These are phyloP conservation scores for Penaeus chinensis DNA, from an alignment of 1,140 invertebrate genomes.

Conservation along the genomic window DNA sequence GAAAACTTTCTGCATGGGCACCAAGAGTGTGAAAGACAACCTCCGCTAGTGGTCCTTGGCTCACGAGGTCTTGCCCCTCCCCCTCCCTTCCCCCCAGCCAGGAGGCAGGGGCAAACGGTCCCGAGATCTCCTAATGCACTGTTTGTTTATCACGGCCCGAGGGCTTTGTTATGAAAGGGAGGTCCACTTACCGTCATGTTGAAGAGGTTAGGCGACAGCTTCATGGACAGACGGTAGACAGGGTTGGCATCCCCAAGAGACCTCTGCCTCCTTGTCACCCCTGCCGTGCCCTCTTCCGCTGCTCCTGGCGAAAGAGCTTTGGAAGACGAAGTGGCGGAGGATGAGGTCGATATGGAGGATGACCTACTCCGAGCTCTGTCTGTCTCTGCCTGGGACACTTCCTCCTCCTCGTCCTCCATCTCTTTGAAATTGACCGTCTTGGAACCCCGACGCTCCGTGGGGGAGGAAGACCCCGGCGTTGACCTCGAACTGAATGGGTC, in stretches of 20 bases:
- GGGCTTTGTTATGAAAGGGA: too few relatives aligned
- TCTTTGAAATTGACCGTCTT: slow-evolving; percentile 46
- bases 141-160: too few relatives aligned
- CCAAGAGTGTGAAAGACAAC: too few relatives aligned
- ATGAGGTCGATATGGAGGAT: not conserved
- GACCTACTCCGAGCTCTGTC: not conserved
- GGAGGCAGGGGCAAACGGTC: too few relatives aligned
- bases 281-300: not conserved
- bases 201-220: slow-evolving; percentile 47
- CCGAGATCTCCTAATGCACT: too few relatives aligned
- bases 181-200: slow-evolving; percentile 45
- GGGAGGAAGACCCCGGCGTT: not conserved
- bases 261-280: slow-evolving; percentile 15
- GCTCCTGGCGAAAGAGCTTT: not conserved
- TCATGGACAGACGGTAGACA: slow-evolving; percentile 53
- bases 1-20: too few relatives aligned
- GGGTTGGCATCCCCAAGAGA: slow-evolving; percentile 42
- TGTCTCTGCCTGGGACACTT: not conserved
- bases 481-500: slow-evolving; percentile 30
- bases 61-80: too few relatives aligned
- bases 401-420: not conserved
- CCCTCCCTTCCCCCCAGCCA: too few relatives aligned
- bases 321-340: not conserved
- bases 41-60: too few relatives aligned
- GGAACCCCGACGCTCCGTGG: not conserved